Percentiles rank a stretch among this genome's conserved stretches.
Conservation (phyloP, 2,888 invertebrate species). For the Rhogogaster chlorosoma region DNA sequence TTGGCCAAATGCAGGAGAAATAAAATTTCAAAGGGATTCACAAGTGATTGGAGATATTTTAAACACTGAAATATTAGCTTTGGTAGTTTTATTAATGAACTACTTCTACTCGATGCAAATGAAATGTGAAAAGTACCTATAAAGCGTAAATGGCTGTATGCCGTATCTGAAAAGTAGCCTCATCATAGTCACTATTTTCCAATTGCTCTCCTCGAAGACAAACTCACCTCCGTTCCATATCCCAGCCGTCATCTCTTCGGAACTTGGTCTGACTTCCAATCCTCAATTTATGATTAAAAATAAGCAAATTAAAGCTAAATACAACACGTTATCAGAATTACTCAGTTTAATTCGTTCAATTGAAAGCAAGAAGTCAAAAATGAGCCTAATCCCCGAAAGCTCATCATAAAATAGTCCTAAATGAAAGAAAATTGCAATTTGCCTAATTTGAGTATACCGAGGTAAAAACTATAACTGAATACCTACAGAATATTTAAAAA, state of each 20-base stretch:
- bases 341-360: not conserved
- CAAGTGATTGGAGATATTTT: not conserved
- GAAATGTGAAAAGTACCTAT: constrained; percentile 70
- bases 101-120: not conserved
- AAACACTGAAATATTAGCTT: not conserved
- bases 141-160: constrained; percentile 77
- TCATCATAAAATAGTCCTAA: not conserved
- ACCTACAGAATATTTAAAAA: not conserved
- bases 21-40: not conserved
- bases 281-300: constrained; percentile 65
- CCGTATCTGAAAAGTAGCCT: constrained; percentile 82
- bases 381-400: not conserved
- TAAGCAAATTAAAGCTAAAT: constrained; percentile 11
- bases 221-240: constrained; percentile 80
- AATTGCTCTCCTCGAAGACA: constrained; percentile 79
- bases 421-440: not conserved
- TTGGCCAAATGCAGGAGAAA: not conserved
- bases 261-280: constrained; percentile 66
- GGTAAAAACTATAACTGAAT: not conserved
- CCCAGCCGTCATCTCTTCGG: constrained; percentile 69
- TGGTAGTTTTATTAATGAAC: not conserved
- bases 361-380: not conserved
- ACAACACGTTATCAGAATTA: not conserved
- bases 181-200: constrained; percentile 75
- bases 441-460: not conserved